These are phyloP conservation scores for Steinernema feltiae DNA, from an alignment of 1,140 invertebrate species.

Conservation along the genomic window DNA sequence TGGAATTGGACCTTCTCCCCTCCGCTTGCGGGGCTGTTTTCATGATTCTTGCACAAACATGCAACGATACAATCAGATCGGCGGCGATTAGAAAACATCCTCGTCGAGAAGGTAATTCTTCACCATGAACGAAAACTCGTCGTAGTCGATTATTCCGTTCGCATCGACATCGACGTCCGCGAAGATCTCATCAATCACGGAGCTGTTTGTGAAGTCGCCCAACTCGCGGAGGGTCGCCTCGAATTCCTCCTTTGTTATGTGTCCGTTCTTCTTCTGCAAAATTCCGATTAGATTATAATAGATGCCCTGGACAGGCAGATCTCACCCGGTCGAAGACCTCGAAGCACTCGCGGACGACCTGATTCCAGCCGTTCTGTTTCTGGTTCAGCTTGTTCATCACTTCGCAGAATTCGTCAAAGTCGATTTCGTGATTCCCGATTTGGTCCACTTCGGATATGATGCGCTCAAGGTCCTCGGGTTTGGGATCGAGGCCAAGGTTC, in stretches of 20 bases:
- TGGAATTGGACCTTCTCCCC: too few species aligned
- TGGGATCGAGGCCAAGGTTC: conserved; percentile 50
- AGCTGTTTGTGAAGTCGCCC: conserved; percentile 50
- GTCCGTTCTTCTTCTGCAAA: conserved; percentile 51
- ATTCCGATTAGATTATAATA: too few species aligned
- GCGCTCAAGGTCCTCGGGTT: conserved; percentile 32
- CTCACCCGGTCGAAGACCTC: conserved; percentile 52
- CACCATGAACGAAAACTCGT: conserved; percentile 41
- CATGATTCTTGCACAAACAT: too few species aligned
- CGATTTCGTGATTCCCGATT: conserved; percentile 55
- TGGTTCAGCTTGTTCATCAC: conserved; percentile 55
- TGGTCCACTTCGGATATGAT: conserved; percentile 47
- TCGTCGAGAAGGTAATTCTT: conserved; percentile 37
- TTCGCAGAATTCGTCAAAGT: conserved; percentile 50
- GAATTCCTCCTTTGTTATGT: conserved; percentile 52
- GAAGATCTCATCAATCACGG: conserved; percentile 53
- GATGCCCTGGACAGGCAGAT: too few species aligned
- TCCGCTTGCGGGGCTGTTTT: too few species aligned
- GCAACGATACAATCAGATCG: background rate
- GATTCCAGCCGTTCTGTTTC: conserved; percentile 55
- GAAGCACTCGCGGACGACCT: conserved; percentile 54
- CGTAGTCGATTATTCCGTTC: conserved; percentile 40
- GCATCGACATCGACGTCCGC: conserved; percentile 36
- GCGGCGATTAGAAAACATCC: conserved; percentile 20
- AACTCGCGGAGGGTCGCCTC: conserved; percentile 52